Percentiles rank a stretch among this genome's conserved stretches.
These are phyloP conservation scores for Hylyphantes graminicola DNA, from an alignment of 1,140 invertebrate species.

Conservation along the genomic window DNA sequence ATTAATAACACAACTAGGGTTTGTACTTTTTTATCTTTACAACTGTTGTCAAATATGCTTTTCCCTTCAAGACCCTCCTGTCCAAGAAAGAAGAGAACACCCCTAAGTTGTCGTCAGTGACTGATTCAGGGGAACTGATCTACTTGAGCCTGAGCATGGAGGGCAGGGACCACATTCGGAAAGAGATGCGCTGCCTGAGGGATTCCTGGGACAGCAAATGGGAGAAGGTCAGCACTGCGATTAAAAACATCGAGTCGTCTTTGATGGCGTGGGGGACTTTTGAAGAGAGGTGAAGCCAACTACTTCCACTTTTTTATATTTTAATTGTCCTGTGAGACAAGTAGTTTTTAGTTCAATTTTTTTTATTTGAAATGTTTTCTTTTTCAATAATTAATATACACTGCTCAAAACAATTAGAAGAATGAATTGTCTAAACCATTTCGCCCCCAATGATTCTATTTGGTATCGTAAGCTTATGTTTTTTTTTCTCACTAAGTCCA, in stretches of 20 bases:
- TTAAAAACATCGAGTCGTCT: slow-evolving; percentile 86
- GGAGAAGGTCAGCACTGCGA: slow-evolving; percentile 84
- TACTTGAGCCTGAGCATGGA: slow-evolving; percentile 88
- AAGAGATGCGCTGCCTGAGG: slow-evolving; percentile 82
- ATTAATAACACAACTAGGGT: too few relatives aligned
- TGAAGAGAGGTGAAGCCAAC: slow-evolving; percentile 75
- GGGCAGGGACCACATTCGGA: slow-evolving; percentile 84
- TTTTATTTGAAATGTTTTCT: neutral
- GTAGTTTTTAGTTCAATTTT: neutral
- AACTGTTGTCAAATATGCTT: neutral
- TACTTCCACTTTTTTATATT: neutral
- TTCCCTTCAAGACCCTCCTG: slow-evolving; percentile 59
- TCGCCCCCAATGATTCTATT: too few relatives aligned
- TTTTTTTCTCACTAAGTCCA: too few relatives aligned
- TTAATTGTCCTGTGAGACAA: neutral
- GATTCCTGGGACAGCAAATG: slow-evolving; percentile 85
- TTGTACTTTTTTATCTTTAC: neutral
- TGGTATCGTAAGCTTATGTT: too few relatives aligned
- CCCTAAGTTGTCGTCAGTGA: slow-evolving; percentile 79
- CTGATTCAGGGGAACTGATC: slow-evolving; percentile 86
- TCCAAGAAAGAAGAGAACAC: slow-evolving; percentile 77
- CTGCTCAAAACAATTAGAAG: too few relatives aligned
- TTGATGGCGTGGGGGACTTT: slow-evolving; percentile 89
- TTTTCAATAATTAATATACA: too few relatives aligned
- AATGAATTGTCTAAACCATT: too few relatives aligned